Percentiles rank a stretch among this genome's conserved stretches.
Conservation (phyloP, 2,113 vertebrate genomes). For the Caranx ignobilis region DNA sequence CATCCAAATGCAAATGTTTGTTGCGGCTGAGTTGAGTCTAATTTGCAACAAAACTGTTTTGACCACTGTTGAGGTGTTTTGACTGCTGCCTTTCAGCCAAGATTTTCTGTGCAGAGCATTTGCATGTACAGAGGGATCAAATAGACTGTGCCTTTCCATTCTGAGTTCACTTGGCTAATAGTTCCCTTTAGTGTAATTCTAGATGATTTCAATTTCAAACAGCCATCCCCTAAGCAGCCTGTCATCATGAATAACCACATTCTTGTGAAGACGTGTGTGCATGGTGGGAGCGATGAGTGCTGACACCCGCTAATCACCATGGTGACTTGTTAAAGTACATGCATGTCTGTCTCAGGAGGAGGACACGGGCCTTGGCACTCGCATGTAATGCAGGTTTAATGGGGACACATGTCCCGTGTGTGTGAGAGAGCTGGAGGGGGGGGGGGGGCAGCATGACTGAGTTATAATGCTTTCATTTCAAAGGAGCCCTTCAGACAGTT, state of each 20-base stretch:
- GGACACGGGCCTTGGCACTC: neutral
- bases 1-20: conserved; percentile 44
- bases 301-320: conserved; percentile 47
- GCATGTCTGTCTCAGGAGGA: conserved; percentile 22
- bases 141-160: conserved; percentile 23
- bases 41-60: conserved; percentile 38
- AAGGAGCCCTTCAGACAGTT: conserved; percentile 38
- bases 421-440: too few species aligned
- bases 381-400: conserved; percentile 31
- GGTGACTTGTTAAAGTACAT: conserved; percentile 13
- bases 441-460: conserved; percentile 9
- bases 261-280: conserved; percentile 41
- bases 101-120: neutral
- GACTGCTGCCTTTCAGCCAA: conserved; percentile 39
- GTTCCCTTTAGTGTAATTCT: conserved; percentile 49
- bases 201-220: conserved; percentile 66
- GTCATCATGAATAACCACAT: conserved; percentile 48
- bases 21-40: neutral
- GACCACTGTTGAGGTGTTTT: conserved; percentile 43
- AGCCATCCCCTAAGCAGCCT: conserved; percentile 37
- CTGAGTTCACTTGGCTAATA: conserved; percentile 58
- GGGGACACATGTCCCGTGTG: conserved; percentile 2
- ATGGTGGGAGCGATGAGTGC: neutral
- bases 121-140: conserved; percentile 31
- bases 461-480: conserved; percentile 48